Percentiles rank a stretch among this genome's conserved stretches.
These are phyloP conservation scores for Hypotaenidia okinawae DNA, from an alignment of 2,797 vertebrate species.

Conservation along the genomic window DNA sequence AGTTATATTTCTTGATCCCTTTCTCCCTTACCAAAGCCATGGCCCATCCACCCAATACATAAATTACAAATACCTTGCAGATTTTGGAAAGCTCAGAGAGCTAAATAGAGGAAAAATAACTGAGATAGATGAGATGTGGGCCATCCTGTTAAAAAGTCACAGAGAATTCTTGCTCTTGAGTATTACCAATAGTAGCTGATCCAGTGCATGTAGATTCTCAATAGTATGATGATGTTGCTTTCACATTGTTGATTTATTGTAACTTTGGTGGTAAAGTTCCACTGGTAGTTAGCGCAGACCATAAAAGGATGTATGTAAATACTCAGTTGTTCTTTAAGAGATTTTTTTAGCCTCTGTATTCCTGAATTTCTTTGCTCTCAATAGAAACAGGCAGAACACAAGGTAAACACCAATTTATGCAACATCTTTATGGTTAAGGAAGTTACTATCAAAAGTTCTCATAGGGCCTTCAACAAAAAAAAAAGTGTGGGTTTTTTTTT, in stretches of 20 bases:
- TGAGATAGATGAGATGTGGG: not conserved
- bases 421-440: not conserved
- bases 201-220: not conserved
- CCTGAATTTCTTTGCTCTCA: not conserved
- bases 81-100: not conserved
- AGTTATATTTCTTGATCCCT: not conserved
- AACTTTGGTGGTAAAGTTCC: not conserved
- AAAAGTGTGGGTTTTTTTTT: not conserved
- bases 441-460: not conserved
- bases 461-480: not conserved
- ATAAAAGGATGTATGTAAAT: not conserved
- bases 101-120: not conserved
- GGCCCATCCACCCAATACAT: not conserved
- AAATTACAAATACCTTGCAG: not conserved
- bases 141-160: not conserved
- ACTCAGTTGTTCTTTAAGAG: not conserved
- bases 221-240: not conserved
- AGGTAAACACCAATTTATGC: not conserved
- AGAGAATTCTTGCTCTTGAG: not conserved
- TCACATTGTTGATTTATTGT: not conserved
- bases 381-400: accelerated
- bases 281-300: not conserved
- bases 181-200: not conserved
- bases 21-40: not conserved
- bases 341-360: not conserved